These are phyloP conservation scores for Dreissena rostriformis DNA, from an alignment of 1,140 invertebrate genomes.

Conservation along the genomic window DNA sequence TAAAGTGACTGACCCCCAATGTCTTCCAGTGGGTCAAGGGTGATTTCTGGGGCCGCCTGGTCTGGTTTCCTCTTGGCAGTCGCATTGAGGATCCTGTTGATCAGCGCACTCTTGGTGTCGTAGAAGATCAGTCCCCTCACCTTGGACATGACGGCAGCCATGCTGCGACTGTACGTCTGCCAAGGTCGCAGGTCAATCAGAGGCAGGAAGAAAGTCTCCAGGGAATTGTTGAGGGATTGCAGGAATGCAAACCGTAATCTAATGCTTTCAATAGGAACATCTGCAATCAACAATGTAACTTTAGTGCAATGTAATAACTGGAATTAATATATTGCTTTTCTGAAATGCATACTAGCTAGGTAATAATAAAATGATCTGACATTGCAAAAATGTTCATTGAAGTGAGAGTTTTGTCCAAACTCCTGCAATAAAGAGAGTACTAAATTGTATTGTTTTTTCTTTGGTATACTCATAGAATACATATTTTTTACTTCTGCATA, in stretches of 20 bases:
- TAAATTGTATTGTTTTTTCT: too few relatives aligned
- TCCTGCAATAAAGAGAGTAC: too few relatives aligned
- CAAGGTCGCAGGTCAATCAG: slow-evolving; percentile 78
- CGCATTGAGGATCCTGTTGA: slow-evolving; percentile 79
- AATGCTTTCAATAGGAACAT: slow-evolving; percentile 77
- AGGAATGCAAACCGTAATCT: slow-evolving; percentile 79
- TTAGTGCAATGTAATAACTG: too few relatives aligned
- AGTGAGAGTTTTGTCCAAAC: too few relatives aligned
- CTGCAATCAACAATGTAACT: slow-evolving; percentile 58
- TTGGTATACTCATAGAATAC: too few relatives aligned
- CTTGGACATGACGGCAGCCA: slow-evolving; percentile 71
- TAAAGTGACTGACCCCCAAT: slow-evolving; percentile 70
- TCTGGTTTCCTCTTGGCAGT: slow-evolving; percentile 79
- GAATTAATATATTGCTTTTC: too few relatives aligned
- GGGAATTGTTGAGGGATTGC: slow-evolving; percentile 77
- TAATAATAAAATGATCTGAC: too few relatives aligned
- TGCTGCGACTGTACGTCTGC: slow-evolving; percentile 73
- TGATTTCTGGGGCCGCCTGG: slow-evolving; percentile 80
- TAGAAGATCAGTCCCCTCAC: slow-evolving; percentile 77
- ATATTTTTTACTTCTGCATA: too few relatives aligned
- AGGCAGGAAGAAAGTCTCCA: slow-evolving; percentile 79
- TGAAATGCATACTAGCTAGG: too few relatives aligned
- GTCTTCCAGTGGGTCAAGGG: slow-evolving; percentile 78
- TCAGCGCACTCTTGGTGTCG: slow-evolving; percentile 76
- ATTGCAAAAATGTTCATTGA: too few relatives aligned